Base-by-base conservation (phyloP, 2,888 invertebrate species). In the Aromia moschata region DNA sequence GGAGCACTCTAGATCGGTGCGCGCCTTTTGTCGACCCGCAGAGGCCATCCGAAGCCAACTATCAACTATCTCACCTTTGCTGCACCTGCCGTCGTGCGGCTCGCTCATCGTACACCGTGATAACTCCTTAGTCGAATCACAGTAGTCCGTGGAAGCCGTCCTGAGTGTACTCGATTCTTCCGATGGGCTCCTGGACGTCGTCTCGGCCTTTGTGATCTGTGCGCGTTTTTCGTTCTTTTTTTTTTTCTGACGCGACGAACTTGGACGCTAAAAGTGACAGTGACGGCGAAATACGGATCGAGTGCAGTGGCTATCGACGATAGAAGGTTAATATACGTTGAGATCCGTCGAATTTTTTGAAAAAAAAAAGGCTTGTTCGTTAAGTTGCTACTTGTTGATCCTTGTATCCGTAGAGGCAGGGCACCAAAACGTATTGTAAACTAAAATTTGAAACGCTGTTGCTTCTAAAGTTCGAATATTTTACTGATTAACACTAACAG, bases 31-130 rank as follows among this genome's bases (percentile, higher is more conserved):
- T 53, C 68, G 69, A 69, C 69, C 69, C 56, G 65, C 46, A 60
- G 68, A 69, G 70, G 67, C 71, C 70, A 61, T 69, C 67, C 68
- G 58, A 61, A 64, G 60, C 64, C 67, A 61, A 67, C 65, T 65
- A 65, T 64, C 68, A 56, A 60, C 60, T 58, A 54, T 63, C 55
- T 62, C 60, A 57, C 62, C 59, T 58, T 47, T 38, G 40, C 37
- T 62, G 62, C 65, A 62, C 62, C 65, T 65, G 65, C 65, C 46
- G 58, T 49, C 54, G 49, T 25, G 58, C 44, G 37, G 17, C 37
- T 47, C 20, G 43, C 41, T 47, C 47, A 25, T 46, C 40, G 40
- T 40, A 40, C 41, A 33, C 54, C 31, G 37, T 67, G 60, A 64
- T 65, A 67, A 67, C 58, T 62, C 52, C 31, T 36, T 30, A 70